A percentile compares a stretch with the other conserved stretches of the same genome.
phyloP scores from a whole-genome alignment of 2,888 invertebrate species.

The Melikaiella ostensackeni region DNA sequence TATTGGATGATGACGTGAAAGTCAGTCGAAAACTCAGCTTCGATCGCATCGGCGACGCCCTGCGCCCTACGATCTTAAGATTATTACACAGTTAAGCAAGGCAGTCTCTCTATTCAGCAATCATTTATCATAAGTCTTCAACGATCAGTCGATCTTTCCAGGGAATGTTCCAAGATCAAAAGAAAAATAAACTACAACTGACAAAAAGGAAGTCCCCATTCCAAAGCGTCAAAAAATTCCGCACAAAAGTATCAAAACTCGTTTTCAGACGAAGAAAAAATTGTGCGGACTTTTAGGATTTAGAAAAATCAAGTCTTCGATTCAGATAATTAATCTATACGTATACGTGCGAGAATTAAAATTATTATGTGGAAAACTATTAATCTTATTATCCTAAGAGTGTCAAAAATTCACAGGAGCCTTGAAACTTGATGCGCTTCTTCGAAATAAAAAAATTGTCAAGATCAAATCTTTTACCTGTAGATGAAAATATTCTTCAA shows the following conservation, averaged over 20 bases:
- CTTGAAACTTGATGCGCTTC: slow-evolving; percentile 25
- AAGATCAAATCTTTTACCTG: not conserved
- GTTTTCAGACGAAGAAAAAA: not conserved
- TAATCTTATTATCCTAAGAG: not conserved
- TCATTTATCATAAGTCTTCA: slow-evolving; percentile 48
- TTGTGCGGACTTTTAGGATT: not conserved
- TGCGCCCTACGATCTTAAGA: slow-evolving; percentile 23
- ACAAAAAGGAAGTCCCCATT: not conserved
- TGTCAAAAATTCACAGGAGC: not conserved
- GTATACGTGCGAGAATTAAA: slow-evolving; percentile 9
- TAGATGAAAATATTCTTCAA: not conserved
- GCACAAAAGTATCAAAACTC: not conserved
- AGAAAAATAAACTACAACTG: slow-evolving; percentile 16
- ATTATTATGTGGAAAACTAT: not conserved
- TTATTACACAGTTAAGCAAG: slow-evolving; percentile 18
- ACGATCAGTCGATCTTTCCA: slow-evolving; percentile 54
- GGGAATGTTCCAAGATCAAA: slow-evolving; percentile 55
- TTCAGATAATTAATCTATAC: not conserved
- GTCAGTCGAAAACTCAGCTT: slow-evolving; percentile 63
- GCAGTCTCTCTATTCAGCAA: slow-evolving; percentile 32
- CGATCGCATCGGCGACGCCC: slow-evolving; percentile 38
- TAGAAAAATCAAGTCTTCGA: not conserved
- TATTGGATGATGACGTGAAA: slow-evolving; percentile 71
- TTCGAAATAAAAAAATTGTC: slow-evolving; percentile 6
- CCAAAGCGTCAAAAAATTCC: not conserved